These are phyloP conservation scores for Dromas ardeola DNA, from an alignment of 2,113 vertebrate species.

Conservation along the genomic window DNA sequence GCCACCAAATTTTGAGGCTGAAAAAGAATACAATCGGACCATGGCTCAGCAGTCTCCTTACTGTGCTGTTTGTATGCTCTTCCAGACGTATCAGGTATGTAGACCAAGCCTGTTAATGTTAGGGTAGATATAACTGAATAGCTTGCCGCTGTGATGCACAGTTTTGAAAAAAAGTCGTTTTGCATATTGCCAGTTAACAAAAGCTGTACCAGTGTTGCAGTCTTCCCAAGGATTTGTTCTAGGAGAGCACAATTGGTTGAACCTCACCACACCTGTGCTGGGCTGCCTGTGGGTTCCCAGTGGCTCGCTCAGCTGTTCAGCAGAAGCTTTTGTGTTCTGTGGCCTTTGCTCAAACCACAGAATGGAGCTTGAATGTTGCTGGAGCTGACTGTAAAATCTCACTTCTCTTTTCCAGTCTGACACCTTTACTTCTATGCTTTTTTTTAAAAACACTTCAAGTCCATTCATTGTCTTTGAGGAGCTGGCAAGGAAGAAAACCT, in stretches of 20 bases:
- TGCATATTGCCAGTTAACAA: not conserved
- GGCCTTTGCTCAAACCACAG: not conserved
- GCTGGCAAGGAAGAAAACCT: not conserved
- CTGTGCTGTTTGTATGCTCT: conserved; percentile 93
- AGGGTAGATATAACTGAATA: not conserved
- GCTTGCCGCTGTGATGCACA: not conserved
- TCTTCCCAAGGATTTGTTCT: not conserved
- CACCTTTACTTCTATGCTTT: not conserved
- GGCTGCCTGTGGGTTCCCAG: not conserved
- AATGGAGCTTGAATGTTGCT: not conserved
- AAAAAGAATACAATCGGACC: conserved; percentile 87
- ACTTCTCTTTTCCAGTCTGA: not conserved
- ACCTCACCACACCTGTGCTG: not conserved
- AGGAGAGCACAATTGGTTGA: not conserved
- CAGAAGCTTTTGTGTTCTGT: not conserved
- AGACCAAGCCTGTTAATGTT: not conserved
- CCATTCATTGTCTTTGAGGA: not conserved
- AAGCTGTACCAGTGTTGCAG: not conserved
- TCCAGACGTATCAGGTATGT: conserved; percentile 88
- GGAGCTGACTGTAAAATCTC: not conserved
- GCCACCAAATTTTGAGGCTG: conserved; percentile 85
- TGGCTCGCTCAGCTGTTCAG: not conserved
- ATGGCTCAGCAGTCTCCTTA: conserved; percentile 88
- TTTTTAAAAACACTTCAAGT: not conserved
- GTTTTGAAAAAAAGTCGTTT: not conserved